Conservation (phyloP, 2,888 invertebrate species). For the Ditylenchus weischeri region DNA sequence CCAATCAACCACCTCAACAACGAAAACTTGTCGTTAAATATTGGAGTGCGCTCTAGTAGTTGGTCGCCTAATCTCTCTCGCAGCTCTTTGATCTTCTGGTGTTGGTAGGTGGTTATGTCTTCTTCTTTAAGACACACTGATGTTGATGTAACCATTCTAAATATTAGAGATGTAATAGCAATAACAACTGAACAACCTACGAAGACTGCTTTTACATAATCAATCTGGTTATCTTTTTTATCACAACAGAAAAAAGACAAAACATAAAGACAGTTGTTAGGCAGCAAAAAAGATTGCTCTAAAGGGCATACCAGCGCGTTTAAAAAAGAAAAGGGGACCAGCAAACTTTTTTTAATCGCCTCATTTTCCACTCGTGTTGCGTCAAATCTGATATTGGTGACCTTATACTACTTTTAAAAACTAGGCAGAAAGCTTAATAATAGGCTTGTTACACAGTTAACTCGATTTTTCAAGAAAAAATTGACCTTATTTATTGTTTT, state of each 20-base stretch:
- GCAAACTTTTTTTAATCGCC: no score
- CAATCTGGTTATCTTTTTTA: slow-evolving; percentile 1
- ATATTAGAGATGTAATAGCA: neutral
- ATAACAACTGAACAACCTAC: neutral
- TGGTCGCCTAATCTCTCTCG: slow-evolving; percentile 32
- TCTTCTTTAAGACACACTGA: neutral
- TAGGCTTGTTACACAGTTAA: no score
- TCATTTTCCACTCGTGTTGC: no score
- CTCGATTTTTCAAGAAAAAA: no score
- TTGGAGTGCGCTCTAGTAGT: slow-evolving; percentile 28
- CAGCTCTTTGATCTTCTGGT: slow-evolving; percentile 29
- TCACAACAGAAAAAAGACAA: no score
- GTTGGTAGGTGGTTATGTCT: neutral
- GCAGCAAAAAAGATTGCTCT: no score
- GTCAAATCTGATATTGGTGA: no score
- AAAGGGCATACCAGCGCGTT: no score
- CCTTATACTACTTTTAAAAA: no score
- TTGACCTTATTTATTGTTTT: no score
- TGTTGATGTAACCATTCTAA: neutral
- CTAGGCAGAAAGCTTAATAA: no score
- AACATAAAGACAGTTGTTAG: neutral
- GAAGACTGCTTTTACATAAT: neutral
- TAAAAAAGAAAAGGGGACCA: no score
- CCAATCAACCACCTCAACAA: slow-evolving; percentile 52
- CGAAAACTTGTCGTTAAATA: slow-evolving; percentile 48